Conservation (phyloP, 2,113 vertebrate genomes). For the Gallinago undulata region DNA sequence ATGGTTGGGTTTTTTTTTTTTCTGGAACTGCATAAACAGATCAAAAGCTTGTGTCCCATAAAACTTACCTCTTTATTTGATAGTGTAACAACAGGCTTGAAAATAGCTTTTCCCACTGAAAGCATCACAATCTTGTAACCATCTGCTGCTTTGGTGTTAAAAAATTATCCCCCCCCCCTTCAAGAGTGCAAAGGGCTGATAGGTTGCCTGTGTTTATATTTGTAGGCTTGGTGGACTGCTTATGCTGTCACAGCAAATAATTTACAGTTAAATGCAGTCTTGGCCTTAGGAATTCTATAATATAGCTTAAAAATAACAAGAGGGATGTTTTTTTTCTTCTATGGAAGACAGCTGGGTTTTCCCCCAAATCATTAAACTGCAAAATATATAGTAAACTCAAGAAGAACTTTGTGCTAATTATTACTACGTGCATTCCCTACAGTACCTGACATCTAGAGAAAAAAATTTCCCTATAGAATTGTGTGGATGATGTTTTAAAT, state of each 20-base stretch:
- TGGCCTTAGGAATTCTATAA: background rate
- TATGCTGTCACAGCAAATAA: background rate
- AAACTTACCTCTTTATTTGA: background rate
- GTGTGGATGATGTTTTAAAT: background rate
- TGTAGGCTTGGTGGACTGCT: background rate
- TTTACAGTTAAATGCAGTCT: background rate
- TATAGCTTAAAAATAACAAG: background rate
- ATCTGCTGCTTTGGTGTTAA: background rate
- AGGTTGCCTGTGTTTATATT: background rate
- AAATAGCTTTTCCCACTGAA: background rate
- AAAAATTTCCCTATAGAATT: background rate
- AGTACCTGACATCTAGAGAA: background rate
- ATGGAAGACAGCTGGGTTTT: background rate
- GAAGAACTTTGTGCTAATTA: background rate
- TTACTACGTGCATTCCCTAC: background rate
- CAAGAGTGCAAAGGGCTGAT: background rate
- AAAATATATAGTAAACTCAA: background rate
- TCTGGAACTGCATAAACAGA: background rate
- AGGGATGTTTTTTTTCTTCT: background rate
- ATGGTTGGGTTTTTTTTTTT: fast-evolving
- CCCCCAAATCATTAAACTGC: background rate
- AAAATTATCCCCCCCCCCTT: background rate
- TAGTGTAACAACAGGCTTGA: background rate
- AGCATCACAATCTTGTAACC: background rate
- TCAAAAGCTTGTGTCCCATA: background rate